Percentiles rank a stretch among this genome's conserved stretches.
phyloP scores from a whole-genome alignment of 1,140 invertebrate genomes.

The Cydia fagiglandana region DNA sequence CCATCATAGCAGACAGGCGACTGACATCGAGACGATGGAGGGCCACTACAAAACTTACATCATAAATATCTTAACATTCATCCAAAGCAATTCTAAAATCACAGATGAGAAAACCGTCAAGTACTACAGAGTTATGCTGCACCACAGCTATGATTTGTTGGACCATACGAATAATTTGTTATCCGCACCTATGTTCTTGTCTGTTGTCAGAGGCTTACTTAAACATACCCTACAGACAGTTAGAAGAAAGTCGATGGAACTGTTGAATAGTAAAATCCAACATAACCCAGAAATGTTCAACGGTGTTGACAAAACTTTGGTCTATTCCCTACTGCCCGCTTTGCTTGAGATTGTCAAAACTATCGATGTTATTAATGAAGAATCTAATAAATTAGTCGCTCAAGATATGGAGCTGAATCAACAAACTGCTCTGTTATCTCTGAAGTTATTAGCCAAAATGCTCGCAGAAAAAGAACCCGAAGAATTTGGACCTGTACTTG shows the following conservation, averaged over 20 bases:
- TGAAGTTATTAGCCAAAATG: constrained; percentile 88
- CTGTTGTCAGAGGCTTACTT: constrained; percentile 86
- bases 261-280: constrained; percentile 89
- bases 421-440: constrained; percentile 88
- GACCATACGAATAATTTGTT: constrained; percentile 89
- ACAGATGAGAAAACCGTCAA: constrained; percentile 83
- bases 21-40: constrained; percentile 79
- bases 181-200: constrained; percentile 87
- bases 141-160: constrained; percentile 88
- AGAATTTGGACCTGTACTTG: constrained; percentile 83
- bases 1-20: constrained; percentile 80
- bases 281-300: constrained; percentile 82
- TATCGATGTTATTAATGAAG: constrained; percentile 71
- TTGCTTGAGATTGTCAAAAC: constrained; percentile 83
- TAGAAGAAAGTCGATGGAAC: constrained; percentile 89
- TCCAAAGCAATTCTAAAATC: constrained; percentile 82
- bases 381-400: constrained; percentile 66
- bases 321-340: constrained; percentile 81
- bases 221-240: constrained; percentile 84
- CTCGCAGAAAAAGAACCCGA: constrained; percentile 83
- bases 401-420: constrained; percentile 83
- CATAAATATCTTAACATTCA: constrained; percentile 83
- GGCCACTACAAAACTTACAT: constrained; percentile 83
- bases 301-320: constrained; percentile 70
- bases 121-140: constrained; percentile 89